Percentiles rank a stretch among this genome's conserved stretches.
These are phyloP conservation scores for Trematomus loennbergii DNA, from an alignment of 2,113 vertebrate species.

Conservation along the genomic window DNA sequence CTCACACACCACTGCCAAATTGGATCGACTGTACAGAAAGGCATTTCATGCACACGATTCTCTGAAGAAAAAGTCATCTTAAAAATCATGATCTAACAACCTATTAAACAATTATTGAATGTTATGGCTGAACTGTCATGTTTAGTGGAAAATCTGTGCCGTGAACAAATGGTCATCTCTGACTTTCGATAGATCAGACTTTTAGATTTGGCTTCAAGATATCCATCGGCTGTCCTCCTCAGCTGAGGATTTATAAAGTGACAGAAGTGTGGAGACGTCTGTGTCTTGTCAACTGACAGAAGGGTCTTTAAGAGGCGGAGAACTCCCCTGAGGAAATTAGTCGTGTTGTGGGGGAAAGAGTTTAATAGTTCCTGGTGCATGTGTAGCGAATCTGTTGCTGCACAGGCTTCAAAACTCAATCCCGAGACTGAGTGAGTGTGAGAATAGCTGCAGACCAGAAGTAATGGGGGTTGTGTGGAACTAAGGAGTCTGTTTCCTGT, in stretches of 20 bases:
- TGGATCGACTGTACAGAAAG: slow-evolving; percentile 39
- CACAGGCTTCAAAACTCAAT: slow-evolving; percentile 20
- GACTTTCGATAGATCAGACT: slow-evolving; percentile 14
- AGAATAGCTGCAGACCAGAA: slow-evolving; percentile 39
- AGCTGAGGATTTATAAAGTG: slow-evolving; percentile 62
- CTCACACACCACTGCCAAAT: slow-evolving; percentile 40
- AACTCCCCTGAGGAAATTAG: slow-evolving; percentile 51
- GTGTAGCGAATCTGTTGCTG: slow-evolving; percentile 12
- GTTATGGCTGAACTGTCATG: slow-evolving; percentile 33
- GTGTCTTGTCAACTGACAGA: slow-evolving; percentile 51
- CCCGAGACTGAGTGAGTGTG: slow-evolving; percentile 60
- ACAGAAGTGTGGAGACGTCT: slow-evolving; percentile 31
- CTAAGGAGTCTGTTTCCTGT: slow-evolving; percentile 70
- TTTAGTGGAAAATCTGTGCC: slow-evolving; percentile 37
- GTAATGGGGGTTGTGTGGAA: slow-evolving; percentile 43
- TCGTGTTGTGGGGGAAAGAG: slow-evolving; percentile 36
- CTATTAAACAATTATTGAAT: slow-evolving; percentile 45
- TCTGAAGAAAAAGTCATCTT: neutral
- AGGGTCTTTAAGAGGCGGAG: slow-evolving; percentile 36
- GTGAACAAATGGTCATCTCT: slow-evolving; percentile 39
- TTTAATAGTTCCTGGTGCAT: slow-evolving; percentile 35
- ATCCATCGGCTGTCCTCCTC: slow-evolving; percentile 61
- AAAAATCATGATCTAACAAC: slow-evolving; percentile 60
- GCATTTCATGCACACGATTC: slow-evolving; percentile 25
- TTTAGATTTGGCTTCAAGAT: slow-evolving; percentile 43